Evolutionary conservation across 1,140 invertebrate species (phyloP).

Genomic region (Plodia interpunctella): DNA sequence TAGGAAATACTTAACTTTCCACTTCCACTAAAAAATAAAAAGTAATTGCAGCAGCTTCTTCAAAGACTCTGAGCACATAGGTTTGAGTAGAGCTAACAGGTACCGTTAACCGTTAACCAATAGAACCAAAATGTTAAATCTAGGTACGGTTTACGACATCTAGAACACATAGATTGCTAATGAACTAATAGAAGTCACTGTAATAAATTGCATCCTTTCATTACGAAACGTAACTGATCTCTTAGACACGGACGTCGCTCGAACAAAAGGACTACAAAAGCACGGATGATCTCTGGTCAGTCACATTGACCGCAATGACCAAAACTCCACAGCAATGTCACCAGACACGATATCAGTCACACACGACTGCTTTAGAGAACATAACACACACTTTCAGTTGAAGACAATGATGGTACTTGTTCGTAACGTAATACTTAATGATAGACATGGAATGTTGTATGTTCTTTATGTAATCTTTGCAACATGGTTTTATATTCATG

Average conservation of each 20-base stretch:
- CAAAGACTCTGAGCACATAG: no score
- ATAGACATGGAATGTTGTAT: background rate
- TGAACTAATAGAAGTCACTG: no score
- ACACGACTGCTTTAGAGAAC: background rate
- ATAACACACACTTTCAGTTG: background rate
- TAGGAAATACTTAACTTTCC: no score
- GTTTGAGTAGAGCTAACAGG: no score
- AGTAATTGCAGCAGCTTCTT: no score
- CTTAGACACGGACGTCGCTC: background rate
- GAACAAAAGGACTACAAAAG: background rate
- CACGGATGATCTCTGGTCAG: background rate
- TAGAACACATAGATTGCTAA: no score
- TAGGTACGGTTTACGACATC: no score
- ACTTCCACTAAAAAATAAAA: no score
- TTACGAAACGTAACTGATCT: background rate
- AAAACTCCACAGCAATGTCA: background rate
- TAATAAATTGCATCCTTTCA: background rate
- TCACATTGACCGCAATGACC: conserved; percentile 1
- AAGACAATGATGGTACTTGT: background rate
- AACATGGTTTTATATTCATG: no score
- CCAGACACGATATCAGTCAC: background rate
- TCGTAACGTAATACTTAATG: background rate
- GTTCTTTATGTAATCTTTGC: background rate
- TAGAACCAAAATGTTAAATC: no score
- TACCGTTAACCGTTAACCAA: no score